Base-by-base conservation (phyloP, 2,113 vertebrate species). In the Sclerurus mexicanus region DNA sequence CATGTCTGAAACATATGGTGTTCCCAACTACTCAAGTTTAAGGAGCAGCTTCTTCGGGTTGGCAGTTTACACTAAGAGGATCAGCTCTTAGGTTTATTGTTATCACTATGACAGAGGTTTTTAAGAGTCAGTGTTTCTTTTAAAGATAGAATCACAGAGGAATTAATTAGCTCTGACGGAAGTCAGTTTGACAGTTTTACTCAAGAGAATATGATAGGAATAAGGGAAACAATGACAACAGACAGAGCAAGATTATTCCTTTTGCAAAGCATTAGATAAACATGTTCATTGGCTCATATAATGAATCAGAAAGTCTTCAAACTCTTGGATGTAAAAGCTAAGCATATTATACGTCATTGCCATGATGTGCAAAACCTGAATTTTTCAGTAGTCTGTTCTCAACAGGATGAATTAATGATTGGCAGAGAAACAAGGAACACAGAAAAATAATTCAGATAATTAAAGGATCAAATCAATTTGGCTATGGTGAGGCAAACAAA, bases 91-190 rank as follows among this genome's bases (percentile, higher is more conserved):
- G 21, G 44, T 75, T 58, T 92, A 17, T 40, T 63, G n/a, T 53
- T 96, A 79, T 80, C 50, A 58, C 59, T 24, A 74, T 46, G 64
- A 87, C 35, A 85, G 35, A 49, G 37, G 30, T 49, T 90, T 84
- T 80, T 64, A 23, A 83, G 49, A 82, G 69, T 67, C 21, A 77
- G 10, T 67, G 37, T 91, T 87, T 91, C 89, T 75, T 63, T 78
- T 83, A 67, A 86, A 85, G 76, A 81, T 78, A 39, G 24, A 71
- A 56, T 85, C 84, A n/a, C 60, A 14, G 2, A 67, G 53, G 90
- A 95, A 84, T 93, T 91, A 79, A 95, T 89, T 89, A 85, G 39
- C 46, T 84, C 40, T 85, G 66, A 84, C 82, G 85, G 79, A 82
- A 95, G 55, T 74, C 75, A 67, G 49, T 88, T 73, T 94, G 87